Percentiles rank a stretch among this genome's conserved stretches.
phyloP scores from a whole-genome alignment of 2,797 vertebrate species.

The Acomys russatus region DNA sequence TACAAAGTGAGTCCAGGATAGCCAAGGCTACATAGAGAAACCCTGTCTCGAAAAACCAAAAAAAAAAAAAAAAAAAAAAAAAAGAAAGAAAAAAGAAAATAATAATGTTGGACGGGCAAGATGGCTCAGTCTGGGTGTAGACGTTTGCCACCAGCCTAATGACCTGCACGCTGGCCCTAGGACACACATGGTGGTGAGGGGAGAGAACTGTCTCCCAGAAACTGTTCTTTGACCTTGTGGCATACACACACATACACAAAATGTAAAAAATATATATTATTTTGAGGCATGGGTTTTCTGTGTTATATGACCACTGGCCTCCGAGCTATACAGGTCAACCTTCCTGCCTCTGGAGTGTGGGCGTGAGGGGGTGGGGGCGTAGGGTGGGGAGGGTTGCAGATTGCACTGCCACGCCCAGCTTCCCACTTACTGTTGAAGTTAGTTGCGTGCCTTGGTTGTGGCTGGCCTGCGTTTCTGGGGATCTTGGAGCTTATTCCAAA shows the following conservation, averaged over 20 bases:
- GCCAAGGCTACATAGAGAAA: too few relatives aligned
- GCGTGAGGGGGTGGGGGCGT: too few relatives aligned
- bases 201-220: neutral
- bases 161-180: neutral
- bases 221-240: neutral
- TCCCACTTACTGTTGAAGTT: too few relatives aligned
- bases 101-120: neutral
- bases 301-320: neutral
- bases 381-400: neutral
- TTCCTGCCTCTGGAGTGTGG: neutral
- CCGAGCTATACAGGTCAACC: too few relatives aligned
- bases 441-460: neutral
- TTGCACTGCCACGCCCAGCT: neutral
- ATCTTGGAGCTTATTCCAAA: slow-evolving; percentile 30
- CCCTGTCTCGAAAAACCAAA: too few relatives aligned
- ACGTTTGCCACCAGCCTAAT: neutral
- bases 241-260: neutral
- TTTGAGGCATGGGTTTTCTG: neutral
- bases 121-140: neutral
- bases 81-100: neutral
- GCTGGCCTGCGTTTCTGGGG: slow-evolving; percentile 25
- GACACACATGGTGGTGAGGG: neutral
- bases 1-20: too few relatives aligned
- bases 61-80: too few relatives aligned
- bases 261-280: neutral